Evolutionary conservation across 2,888 invertebrate species (phyloP), one percentile per base, ranked within the genome.

Genomic region (Parapristionchus giblindavisi): DNA sequence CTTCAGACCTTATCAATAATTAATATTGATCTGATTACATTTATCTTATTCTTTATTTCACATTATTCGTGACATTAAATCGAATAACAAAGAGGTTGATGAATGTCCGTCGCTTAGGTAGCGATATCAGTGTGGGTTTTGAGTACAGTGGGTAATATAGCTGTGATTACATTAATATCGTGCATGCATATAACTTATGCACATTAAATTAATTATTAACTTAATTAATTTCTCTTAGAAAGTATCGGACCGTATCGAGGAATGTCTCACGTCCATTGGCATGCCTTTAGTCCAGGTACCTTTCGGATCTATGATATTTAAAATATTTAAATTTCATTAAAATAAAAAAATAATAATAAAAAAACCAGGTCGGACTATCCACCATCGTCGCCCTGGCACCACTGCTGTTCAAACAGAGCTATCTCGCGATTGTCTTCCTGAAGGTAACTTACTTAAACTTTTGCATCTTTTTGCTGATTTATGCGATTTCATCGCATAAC

Each of bases 341-440:
- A 8, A n/a, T 21, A 43, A n/a, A 14, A 27, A n/a, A 43, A 36
- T 11, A 66, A 14, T 21, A 34, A 61, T 14, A 40, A 43, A 21
- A n/a, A 52, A 51, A 56, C 29, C 68, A 82, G 76, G 84, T 85
- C 24, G 86, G 85, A 3, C 70, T 85, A 1, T 84, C 85, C 32
- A 86, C 85, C 17, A 82, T 86, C 17, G 83, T 87, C 43, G 85
- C 85, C 4, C 75, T 85, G 8, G 77, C 80, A 27, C 86, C 85
- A 8, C 79, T 85, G 11, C 80, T 85, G 43, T 80, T 86, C 79
- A 85, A 85, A 70, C 85, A 84, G 75, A 84, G 84, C 51, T 85
- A 85, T 71, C 78, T 85, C 73, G 86, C 86, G 1, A 61, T 86
- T 24, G 85, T 85, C 56, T 85, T 85, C 75, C 73, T 85, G 60